These are phyloP conservation scores for Trichopria drosophilae DNA, from an alignment of 2,888 invertebrate species.

Conservation along the genomic window DNA sequence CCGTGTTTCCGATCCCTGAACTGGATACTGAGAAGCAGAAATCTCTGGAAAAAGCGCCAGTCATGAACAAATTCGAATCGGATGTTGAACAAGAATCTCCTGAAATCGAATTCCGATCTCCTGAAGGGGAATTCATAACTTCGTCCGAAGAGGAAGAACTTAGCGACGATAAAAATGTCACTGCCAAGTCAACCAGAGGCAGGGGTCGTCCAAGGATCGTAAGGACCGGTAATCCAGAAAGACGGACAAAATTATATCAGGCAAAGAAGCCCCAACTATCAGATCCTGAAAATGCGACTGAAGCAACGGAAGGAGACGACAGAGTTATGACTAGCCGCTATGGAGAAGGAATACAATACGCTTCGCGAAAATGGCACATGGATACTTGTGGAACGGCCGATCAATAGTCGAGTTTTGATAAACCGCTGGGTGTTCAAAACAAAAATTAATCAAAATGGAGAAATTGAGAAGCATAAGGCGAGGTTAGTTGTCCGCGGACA, in stretches of 20 bases:
- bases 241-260: background rate
- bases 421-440: conserved; percentile 39
- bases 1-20: too few species aligned
- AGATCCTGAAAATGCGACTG: background rate
- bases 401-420: conserved; percentile 31
- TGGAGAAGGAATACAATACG: conserved; percentile 28
- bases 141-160: too few species aligned
- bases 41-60: too few species aligned
- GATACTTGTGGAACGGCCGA: conserved; percentile 33
- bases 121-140: too few species aligned
- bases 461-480: conserved; percentile 34
- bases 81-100: too few species aligned
- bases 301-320: conserved; percentile 23
- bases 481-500: conserved; percentile 36
- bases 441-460: conserved; percentile 33
- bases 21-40: too few species aligned
- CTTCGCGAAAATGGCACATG: conserved; percentile 36
- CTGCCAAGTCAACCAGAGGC: too few species aligned
- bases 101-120: too few species aligned
- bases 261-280: background rate
- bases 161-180: too few species aligned
- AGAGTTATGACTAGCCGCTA: conserved; percentile 18
- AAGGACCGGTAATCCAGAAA: background rate
- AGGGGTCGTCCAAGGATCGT: background rate
- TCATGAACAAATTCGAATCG: too few species aligned